Evolutionary conservation across 2,888 invertebrate genomes (phyloP), one percentile per base, ranked within the genome.

Genomic region (Philereme vetulata): DNA sequence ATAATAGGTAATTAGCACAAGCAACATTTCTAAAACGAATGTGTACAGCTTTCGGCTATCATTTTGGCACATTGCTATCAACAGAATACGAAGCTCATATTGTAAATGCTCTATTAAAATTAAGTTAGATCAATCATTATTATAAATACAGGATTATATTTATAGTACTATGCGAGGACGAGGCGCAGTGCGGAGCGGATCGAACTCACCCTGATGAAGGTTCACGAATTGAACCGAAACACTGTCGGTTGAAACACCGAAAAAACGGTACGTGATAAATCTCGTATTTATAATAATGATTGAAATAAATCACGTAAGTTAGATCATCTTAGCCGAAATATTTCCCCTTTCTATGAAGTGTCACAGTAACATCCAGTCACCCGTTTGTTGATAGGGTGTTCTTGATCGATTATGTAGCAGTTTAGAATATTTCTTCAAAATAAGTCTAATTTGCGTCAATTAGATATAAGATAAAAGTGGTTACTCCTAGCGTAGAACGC

Each of bases 381-480:
- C n/a, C 9, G n/a, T 52, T 45, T 21, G 36, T 21, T 52, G 11
- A 35, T 11, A 33, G 33, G 9, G 9, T 46, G 9, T 33, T 6
- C 8, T 4, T 46, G n/a, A 1, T 44, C 21, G 11, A 9, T 21
- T 35, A n/a, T n/a, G n/a, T n/a, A 7, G 40, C 38, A 40, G 7
- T 50, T 38, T 46, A 5, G 42, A 34, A 9, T 54, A 46, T 38
- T 56, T 49, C 32, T 36, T 32, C 45, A 10, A 45, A 40, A 45
- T 60, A 53, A 56, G 51, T 58, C 50, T 47, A 52, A 45, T 58
- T 55, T 63, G 44, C 56, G 65, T 68, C 65, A 65, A 58, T 68
- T 74, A 72, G 67, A 57, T 60, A 36, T 75, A 75, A 77, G 78
- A 55, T 68, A 51, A 62, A 72, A 76, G 71, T 76, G 73, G 63